Evolutionary conservation across 1,140 invertebrate species (phyloP).

Genomic region (Scaptomyza pallida): DNA sequence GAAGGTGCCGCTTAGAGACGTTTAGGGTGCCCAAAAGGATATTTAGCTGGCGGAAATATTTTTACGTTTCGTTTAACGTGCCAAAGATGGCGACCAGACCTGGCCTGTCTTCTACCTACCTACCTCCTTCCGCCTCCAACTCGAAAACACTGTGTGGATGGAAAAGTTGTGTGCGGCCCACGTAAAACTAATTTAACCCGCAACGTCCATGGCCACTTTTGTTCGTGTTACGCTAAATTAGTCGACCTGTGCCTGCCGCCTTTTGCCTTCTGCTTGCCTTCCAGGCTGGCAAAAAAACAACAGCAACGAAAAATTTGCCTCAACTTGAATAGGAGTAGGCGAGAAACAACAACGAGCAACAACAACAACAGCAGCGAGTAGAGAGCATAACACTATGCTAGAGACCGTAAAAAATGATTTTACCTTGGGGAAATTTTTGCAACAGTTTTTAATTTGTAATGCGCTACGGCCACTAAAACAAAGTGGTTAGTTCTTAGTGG

Average conservation of each 20-base stretch:
- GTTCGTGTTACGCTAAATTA: conserved; percentile 79
- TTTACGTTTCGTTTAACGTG: conserved; percentile 82
- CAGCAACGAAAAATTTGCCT: conserved; percentile 35
- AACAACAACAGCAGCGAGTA: background rate
- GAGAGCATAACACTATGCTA: conserved; percentile 9
- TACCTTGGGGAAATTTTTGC: conserved; percentile 79
- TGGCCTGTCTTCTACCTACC: too few relatives aligned
- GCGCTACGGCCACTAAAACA: conserved; percentile 61
- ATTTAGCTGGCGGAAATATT: conserved; percentile 81
- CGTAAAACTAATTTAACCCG: conserved; percentile 81
- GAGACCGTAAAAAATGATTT: conserved; percentile 71
- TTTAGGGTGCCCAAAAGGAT: conserved; percentile 77
- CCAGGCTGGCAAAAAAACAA: conserved; percentile 23
- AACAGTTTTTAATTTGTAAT: conserved; percentile 82
- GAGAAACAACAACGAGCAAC: too few relatives aligned
- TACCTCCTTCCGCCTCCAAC: background rate
- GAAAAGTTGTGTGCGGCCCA: conserved; percentile 69
- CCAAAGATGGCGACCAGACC: conserved; percentile 69
- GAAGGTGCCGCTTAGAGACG: conserved; percentile 50
- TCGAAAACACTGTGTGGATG: conserved; percentile 14
- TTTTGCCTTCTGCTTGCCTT: conserved; percentile 12
- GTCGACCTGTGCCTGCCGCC: conserved; percentile 63
- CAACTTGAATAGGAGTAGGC: conserved; percentile 31
- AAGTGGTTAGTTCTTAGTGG: conserved; percentile 63
- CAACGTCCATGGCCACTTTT: conserved; percentile 75